These are phyloP conservation scores for Drosophila imparisetae DNA, from an alignment of 2,888 invertebrate species.

Conservation along the genomic window DNA sequence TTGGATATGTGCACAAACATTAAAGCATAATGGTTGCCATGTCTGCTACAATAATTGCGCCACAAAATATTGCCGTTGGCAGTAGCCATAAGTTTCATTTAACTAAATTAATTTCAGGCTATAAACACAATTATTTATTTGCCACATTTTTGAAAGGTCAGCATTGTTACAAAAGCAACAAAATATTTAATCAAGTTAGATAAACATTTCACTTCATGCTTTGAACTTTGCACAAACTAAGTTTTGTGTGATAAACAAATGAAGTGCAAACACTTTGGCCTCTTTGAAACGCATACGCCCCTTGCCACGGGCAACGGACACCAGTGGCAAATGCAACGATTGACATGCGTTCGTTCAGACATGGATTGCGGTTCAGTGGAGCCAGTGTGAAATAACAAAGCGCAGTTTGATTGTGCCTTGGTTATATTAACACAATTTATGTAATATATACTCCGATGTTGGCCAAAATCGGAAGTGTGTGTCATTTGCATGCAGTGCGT, in stretches of 20 bases:
- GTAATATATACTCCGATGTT: slow-evolving; percentile 27
- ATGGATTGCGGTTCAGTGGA: slow-evolving; percentile 8
- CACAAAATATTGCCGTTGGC: slow-evolving; percentile 24
- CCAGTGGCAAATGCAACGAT: slow-evolving; percentile 2
- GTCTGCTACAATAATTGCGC: slow-evolving; percentile 19
- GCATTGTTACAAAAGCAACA: slow-evolving; percentile 3
- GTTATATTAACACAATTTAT: slow-evolving; percentile 27
- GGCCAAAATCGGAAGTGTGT: slow-evolving; percentile 53
- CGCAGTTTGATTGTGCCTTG: slow-evolving; percentile 1
- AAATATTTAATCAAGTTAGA: slow-evolving; percentile 31
- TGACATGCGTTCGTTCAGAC: slow-evolving; percentile 14
- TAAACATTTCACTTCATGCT: slow-evolving; percentile 9
- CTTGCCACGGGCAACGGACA: slow-evolving; percentile 1
- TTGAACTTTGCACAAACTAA: slow-evolving; percentile 11
- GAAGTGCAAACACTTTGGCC: slow-evolving; percentile 1
- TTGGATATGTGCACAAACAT: slow-evolving; percentile 8
- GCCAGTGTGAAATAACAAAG: slow-evolving; percentile 11
- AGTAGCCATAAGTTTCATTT: slow-evolving; percentile 28
- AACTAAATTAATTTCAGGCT: slow-evolving; percentile 48
- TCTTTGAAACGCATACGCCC: slow-evolving; percentile 19
- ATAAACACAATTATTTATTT: slow-evolving; percentile 17
- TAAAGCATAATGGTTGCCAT: slow-evolving; percentile 28
- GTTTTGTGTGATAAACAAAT: slow-evolving; percentile 12
- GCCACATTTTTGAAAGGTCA: slow-evolving; percentile 40
- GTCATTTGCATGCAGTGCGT: slow-evolving; percentile 55